Evolutionary conservation across 2,113 vertebrate genomes (phyloP).

Genomic region (Austrofundulus limnaeus): DNA sequence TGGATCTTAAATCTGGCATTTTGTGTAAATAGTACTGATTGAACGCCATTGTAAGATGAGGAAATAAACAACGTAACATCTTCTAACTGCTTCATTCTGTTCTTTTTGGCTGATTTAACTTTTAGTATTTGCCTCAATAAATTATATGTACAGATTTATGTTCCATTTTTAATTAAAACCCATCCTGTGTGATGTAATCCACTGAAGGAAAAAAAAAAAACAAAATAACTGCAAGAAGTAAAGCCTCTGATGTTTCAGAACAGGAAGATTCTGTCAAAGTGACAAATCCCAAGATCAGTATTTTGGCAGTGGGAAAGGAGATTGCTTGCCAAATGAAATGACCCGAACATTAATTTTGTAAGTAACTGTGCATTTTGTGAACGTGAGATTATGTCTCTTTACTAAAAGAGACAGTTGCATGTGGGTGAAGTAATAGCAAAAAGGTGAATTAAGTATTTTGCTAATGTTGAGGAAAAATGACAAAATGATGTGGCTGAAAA

Average conservation of each 20-base stretch:
- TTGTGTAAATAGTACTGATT: conserved; percentile 31
- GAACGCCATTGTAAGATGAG: conserved; percentile 5
- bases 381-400: conserved; percentile 35
- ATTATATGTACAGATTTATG: conserved; percentile 14
- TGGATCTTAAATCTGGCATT: conserved; percentile 22
- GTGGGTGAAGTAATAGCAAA: conserved; percentile 22
- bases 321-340: conserved; percentile 28
- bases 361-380: conserved; percentile 43
- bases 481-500: conserved; percentile 24
- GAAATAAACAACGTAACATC: conserved; percentile 9
- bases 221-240: conserved; percentile 36
- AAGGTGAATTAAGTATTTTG: conserved; percentile 43
- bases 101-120: conserved; percentile 13
- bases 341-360: conserved; percentile 16
- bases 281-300: conserved; percentile 35
- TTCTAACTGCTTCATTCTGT: conserved; percentile 18
- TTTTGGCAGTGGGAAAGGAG: conserved; percentile 27
- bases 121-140: conserved; percentile 23
- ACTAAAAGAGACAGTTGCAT: conserved; percentile 18
- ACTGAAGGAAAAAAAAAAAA: conserved; percentile 44
- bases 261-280: conserved; percentile 22
- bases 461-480: conserved; percentile 31
- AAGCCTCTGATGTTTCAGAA: conserved; percentile 41
- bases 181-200: conserved; percentile 51
- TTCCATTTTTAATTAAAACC: conserved; percentile 23